These are phyloP conservation scores for Tenthredo notha DNA, from an alignment of 2,888 invertebrate genomes.

Conservation along the genomic window DNA sequence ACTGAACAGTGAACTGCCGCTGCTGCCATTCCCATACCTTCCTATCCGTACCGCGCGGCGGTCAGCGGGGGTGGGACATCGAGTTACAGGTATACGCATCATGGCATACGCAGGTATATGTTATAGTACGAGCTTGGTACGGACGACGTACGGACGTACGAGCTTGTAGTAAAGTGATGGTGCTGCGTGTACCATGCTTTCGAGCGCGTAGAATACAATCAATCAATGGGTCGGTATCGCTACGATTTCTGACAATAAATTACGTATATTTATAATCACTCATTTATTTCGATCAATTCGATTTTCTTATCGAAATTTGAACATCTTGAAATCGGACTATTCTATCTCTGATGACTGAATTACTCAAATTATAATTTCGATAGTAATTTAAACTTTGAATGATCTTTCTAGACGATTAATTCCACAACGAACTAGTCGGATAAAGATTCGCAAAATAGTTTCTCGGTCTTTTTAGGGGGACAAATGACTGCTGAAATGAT, in stretches of 20 bases:
- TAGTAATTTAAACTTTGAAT: no score
- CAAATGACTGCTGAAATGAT: neutral
- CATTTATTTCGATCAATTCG: no score
- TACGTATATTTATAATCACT: neutral
- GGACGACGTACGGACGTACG: slow-evolving; percentile 37
- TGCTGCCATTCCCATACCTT: slow-evolving; percentile 6
- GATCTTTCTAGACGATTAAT: neutral
- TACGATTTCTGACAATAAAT: neutral
- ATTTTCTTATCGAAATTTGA: neutral
- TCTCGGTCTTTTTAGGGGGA: neutral
- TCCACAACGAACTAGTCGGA: neutral
- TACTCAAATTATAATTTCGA: neutral
- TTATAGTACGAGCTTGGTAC: slow-evolving; percentile 32
- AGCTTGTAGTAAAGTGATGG: slow-evolving; percentile 44
- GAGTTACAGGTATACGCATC: slow-evolving; percentile 21
- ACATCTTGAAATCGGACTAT: neutral
- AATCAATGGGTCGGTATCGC: slow-evolving; percentile 49
- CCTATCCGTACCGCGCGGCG: neutral
- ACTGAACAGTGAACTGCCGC: slow-evolving; percentile 19
- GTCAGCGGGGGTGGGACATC: neutral
- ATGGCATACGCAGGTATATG: slow-evolving; percentile 36
- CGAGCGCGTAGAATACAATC: slow-evolving; percentile 42
- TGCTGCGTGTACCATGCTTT: slow-evolving; percentile 36
- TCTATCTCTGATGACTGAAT: no score
- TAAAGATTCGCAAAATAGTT: neutral